Evolutionary conservation across 2,113 vertebrate species (phyloP).

Genomic region (Gulo gulo): DNA sequence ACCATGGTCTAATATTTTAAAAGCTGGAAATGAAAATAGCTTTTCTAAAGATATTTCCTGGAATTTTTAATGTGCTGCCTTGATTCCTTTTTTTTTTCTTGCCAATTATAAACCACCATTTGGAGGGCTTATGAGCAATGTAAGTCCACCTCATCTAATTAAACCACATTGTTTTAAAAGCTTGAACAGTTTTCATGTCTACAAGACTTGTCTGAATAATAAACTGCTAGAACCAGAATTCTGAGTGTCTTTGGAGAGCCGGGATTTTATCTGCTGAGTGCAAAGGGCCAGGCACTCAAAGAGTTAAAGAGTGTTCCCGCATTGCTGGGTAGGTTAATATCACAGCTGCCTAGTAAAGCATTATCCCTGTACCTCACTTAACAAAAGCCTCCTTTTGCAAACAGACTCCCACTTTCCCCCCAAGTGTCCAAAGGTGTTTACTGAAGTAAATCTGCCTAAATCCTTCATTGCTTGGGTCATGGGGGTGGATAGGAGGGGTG

Average conservation of each 20-base stretch:
- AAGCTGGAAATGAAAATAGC: slow-evolving; percentile 79
- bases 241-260: slow-evolving; percentile 69
- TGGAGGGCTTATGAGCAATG: slow-evolving; percentile 74
- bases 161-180: slow-evolving; percentile 77
- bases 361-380: slow-evolving; percentile 91
- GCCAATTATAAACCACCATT: slow-evolving; percentile 76
- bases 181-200: slow-evolving; percentile 69
- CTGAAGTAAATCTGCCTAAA: slow-evolving; percentile 99
- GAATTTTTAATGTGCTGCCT: slow-evolving; percentile 76
- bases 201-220: slow-evolving; percentile 71
- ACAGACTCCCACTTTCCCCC: slow-evolving; percentile 90
- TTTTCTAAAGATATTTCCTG: slow-evolving; percentile 78
- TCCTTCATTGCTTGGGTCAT: slow-evolving; percentile 92
- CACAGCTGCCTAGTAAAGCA: slow-evolving; percentile 93
- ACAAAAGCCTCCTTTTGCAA: slow-evolving; percentile 97
- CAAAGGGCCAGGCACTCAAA: slow-evolving; percentile 81
- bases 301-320: slow-evolving; percentile 86
- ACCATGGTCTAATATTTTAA: slow-evolving; percentile 73
- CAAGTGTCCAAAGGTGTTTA: slow-evolving; percentile 98
- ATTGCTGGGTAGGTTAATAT: slow-evolving; percentile 93
- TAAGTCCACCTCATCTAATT: slow-evolving; percentile 79
- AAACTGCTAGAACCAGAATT: slow-evolving; percentile 67
- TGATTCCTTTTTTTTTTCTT: slow-evolving; percentile 57
- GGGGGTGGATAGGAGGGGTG: slow-evolving; percentile 85
- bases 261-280: slow-evolving; percentile 73